Percentiles rank a stretch among this genome's conserved stretches.
These are phyloP conservation scores for Riparia riparia DNA, from an alignment of 2,113 vertebrate genomes.

Conservation along the genomic window DNA sequence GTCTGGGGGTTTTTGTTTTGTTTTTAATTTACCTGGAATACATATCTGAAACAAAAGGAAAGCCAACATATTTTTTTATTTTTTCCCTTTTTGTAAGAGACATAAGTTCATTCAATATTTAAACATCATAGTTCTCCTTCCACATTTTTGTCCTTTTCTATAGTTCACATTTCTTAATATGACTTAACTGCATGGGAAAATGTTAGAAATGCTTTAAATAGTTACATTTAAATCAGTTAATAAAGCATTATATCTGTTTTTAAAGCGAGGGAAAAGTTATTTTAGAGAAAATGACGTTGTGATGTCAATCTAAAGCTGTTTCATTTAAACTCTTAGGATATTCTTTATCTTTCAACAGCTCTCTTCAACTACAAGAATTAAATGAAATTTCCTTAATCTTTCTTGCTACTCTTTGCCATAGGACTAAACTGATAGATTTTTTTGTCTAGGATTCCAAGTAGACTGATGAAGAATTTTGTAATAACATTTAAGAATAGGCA, in stretches of 20 bases:
- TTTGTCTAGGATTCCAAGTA: not conserved
- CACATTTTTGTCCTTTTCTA: not conserved
- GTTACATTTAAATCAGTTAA: not conserved
- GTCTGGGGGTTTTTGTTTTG: no score
- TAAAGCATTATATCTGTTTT: not conserved
- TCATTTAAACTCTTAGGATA: not conserved
- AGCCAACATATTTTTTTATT: not conserved
- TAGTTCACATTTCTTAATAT: not conserved
- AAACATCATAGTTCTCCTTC: not conserved
- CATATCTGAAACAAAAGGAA: not conserved
- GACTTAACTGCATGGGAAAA: not conserved
- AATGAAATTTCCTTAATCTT: constrained; percentile 33
- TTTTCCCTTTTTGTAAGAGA: not conserved
- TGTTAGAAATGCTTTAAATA: not conserved
- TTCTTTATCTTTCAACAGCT: not conserved
- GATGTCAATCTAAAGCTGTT: not conserved
- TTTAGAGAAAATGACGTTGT: not conserved
- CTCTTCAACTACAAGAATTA: constrained; percentile 14
- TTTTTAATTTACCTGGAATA: not conserved
- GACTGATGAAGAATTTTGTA: not conserved
- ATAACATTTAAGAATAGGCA: not conserved
- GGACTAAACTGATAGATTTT: constrained; percentile 1
- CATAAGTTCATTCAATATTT: not conserved
- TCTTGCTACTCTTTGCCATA: not conserved
- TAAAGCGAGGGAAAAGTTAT: not conserved